Conservation (phyloP, 2,888 invertebrate species). For the Theretra japonica region DNA sequence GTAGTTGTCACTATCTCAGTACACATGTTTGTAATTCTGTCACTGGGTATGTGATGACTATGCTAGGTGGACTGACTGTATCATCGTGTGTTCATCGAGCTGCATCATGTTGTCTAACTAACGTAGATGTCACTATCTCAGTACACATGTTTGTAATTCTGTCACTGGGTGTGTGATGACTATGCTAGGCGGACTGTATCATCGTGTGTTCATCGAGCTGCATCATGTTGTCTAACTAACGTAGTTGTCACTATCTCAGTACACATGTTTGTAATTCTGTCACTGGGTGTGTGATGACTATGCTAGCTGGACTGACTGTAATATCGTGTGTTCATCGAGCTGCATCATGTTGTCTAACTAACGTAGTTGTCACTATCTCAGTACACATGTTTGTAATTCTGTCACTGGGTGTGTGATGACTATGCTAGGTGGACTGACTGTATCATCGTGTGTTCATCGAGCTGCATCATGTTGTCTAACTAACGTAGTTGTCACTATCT, state of each 20-base stretch:
- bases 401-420: conserved; percentile 24
- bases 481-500: not conserved
- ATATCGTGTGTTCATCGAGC: not conserved
- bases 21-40: conserved; percentile 39
- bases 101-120: not conserved
- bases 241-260: conserved; percentile 10
- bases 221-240: not conserved
- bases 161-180: conserved; percentile 39
- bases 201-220: conserved; percentile 1
- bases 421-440: not conserved
- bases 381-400: conserved; percentile 12
- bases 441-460: not conserved
- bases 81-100: conserved; percentile 10
- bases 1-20: conserved; percentile 37
- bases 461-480: not conserved
- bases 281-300: conserved; percentile 25
- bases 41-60: conserved; percentile 37
- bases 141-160: conserved; percentile 38
- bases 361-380: not conserved
- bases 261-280: conserved; percentile 21
- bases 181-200: conserved; percentile 17
- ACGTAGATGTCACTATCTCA: conserved; percentile 35
- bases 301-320: not conserved
- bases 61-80: not conserved
- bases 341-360: not conserved